Conservation (phyloP, 2,797 vertebrate genomes). For the Scolopax rusticola region DNA sequence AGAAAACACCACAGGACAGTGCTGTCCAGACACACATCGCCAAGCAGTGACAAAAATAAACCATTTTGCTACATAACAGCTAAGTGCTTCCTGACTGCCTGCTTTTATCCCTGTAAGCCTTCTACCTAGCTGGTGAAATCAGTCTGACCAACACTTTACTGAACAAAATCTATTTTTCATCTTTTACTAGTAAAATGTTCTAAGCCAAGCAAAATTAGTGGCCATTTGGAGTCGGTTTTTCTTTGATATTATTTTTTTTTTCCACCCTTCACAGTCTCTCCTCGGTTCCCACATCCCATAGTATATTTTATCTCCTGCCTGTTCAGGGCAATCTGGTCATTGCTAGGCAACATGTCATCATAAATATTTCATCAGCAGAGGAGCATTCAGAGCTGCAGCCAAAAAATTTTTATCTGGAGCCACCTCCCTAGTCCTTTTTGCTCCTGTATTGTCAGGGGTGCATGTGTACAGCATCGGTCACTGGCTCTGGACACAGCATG, state of each 20-base stretch:
- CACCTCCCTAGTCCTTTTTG: not conserved
- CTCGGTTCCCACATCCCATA: not conserved
- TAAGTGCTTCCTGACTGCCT: conserved; percentile 60
- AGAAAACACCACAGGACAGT: conserved; percentile 44
- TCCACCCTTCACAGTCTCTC: not conserved
- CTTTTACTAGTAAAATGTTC: conserved; percentile 1
- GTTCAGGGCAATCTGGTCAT: conserved; percentile 71
- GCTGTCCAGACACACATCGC: conserved; percentile 13
- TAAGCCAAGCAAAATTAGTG: not conserved
- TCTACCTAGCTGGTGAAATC: conserved; percentile 52
- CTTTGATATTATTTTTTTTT: not conserved
- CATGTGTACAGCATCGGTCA: accelerated
- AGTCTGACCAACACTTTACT: conserved; percentile 33
- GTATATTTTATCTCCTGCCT: conserved; percentile 41
- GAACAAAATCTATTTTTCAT: conserved; percentile 28
- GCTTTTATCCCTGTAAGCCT: conserved; percentile 53
- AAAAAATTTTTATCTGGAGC: conserved; percentile 28
- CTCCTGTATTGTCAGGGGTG: not conserved
- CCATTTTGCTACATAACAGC: conserved; percentile 54
- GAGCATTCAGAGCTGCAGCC: conserved; percentile 16
- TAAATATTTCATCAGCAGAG: conserved; percentile 76
- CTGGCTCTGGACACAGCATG: accelerated
- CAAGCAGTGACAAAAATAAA: conserved; percentile 68
- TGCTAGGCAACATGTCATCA: conserved; percentile 79
- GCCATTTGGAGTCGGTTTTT: conserved; percentile 2